Evolutionary conservation across 2,797 vertebrate species (phyloP).

Genomic region (Clarias fuscus): DNA sequence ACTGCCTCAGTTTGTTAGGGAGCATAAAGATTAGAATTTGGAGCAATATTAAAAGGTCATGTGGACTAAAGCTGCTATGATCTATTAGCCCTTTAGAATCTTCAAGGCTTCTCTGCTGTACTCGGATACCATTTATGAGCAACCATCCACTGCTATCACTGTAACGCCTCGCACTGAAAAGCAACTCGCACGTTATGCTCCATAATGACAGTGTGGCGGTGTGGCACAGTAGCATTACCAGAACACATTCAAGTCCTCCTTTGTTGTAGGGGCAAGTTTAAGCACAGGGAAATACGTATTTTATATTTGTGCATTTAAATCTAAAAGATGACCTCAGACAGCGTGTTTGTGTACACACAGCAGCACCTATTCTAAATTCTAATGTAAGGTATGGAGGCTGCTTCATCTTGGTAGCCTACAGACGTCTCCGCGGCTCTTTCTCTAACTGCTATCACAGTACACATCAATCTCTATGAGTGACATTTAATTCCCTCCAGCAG

Average conservation of each 20-base stretch:
- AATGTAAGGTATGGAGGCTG: conserved; percentile 39
- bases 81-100: conserved; percentile 8
- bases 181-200: conserved; percentile 19
- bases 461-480: conserved; percentile 77
- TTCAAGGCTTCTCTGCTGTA: conserved; percentile 36
- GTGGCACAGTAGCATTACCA: conserved; percentile 5
- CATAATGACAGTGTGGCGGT: conserved; percentile 28
- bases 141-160: neutral
- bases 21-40: too few species aligned
- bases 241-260: conserved; percentile 1
- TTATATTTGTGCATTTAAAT: conserved; percentile 1
- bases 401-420: conserved; percentile 54
- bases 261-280: neutral
- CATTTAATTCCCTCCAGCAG: conserved; percentile 75
- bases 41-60: too few species aligned
- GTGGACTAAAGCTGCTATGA: too few species aligned
- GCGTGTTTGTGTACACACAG: neutral
- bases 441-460: conserved; percentile 68
- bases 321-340: neutral
- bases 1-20: too few species aligned
- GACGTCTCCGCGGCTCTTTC: conserved; percentile 64
- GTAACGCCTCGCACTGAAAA: neutral
- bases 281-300: neutral
- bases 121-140: conserved; percentile 33
- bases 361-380: conserved; percentile 35